Evolutionary conservation across 1,140 invertebrate species (phyloP), one percentile per base, ranked within the genome.

Genomic region (Zaprionus davidi): DNA sequence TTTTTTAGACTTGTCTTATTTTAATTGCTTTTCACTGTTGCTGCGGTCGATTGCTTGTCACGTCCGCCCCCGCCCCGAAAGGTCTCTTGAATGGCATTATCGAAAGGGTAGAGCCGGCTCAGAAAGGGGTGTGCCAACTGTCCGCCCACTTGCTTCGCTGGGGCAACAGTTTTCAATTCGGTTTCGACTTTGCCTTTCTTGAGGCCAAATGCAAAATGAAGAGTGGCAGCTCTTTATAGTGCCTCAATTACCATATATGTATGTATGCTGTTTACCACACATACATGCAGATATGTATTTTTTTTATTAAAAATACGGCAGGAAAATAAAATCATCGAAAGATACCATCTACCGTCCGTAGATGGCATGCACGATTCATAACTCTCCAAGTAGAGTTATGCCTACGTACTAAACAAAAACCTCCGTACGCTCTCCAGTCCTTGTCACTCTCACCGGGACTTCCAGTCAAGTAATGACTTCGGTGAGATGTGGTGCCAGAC

Each of bases 11-110:
- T 79, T 81, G 78, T 82, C 69, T 79, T 77, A 68, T 74, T 78
- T 88, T 88, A 87, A 87, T 87, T 87, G 83, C 74, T 78, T 87
- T 87, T 88, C 83, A 74, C 81, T 87, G 84, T 81, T 78, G 28
- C 60, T 87, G 80, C 68, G 84, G 84, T 82, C 56, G 78, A 71
- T 65, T 57, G 71, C 31, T n/a, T 60, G 64, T 64, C 67, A 34
- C 62, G 34, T 24, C 49, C 41, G 44, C 46, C 17, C 1, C 12
- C 26, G 24, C 31, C 58, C 31, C 9, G 4, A 51, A 36, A 20
- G 31, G 3, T 36, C 41, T 49, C 34, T 26, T 63, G 49, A 63
- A 70, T 41, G 53, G 53, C 72, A 64, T 75, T 71, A 76, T 64
- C 73, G 62, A 55, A 28, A 41, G 49, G 24, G n/a, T 31, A 20